These are phyloP conservation scores for Drosophila pseudotalamancana DNA, from an alignment of 2,888 invertebrate species.

Conservation along the genomic window DNA sequence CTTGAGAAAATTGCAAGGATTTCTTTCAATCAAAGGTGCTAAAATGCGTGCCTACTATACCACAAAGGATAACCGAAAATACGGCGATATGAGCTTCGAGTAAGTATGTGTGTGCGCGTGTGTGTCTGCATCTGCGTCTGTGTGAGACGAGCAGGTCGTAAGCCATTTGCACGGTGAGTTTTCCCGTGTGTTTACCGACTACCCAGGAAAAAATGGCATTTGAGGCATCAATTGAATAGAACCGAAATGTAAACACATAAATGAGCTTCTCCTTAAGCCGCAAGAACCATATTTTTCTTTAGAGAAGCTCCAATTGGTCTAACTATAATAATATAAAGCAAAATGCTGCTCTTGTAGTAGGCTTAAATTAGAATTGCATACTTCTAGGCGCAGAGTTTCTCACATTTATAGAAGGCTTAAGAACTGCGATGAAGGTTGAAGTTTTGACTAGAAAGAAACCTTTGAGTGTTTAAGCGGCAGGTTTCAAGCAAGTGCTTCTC, in stretches of 20 bases:
- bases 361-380: slow-evolving; percentile 18
- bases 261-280: slow-evolving; percentile 10
- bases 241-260: slow-evolving; percentile 37
- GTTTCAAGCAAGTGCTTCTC: too few relatives aligned
- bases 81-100: slow-evolving; percentile 79
- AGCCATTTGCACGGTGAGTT: slow-evolving; percentile 56
- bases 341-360: background rate
- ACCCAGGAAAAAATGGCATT: slow-evolving; percentile 47
- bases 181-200: slow-evolving; percentile 54
- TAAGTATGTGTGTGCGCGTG: slow-evolving; percentile 54
- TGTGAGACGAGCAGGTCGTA: slow-evolving; percentile 43
- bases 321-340: background rate
- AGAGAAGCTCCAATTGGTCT: background rate
- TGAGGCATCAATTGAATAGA: slow-evolving; percentile 54
- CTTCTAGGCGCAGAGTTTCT: too few relatives aligned
- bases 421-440: too few relatives aligned
- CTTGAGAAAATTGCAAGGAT: slow-evolving; percentile 33
- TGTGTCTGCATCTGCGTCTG: slow-evolving; percentile 6
- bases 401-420: too few relatives aligned
- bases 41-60: slow-evolving; percentile 77
- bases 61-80: slow-evolving; percentile 74
- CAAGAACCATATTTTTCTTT: background rate
- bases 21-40: slow-evolving; percentile 32
- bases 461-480: too few relatives aligned
- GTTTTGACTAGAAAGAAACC: too few relatives aligned